Conservation (phyloP, 2,888 invertebrate genomes). For the Exephanes ischioxanthus region DNA sequence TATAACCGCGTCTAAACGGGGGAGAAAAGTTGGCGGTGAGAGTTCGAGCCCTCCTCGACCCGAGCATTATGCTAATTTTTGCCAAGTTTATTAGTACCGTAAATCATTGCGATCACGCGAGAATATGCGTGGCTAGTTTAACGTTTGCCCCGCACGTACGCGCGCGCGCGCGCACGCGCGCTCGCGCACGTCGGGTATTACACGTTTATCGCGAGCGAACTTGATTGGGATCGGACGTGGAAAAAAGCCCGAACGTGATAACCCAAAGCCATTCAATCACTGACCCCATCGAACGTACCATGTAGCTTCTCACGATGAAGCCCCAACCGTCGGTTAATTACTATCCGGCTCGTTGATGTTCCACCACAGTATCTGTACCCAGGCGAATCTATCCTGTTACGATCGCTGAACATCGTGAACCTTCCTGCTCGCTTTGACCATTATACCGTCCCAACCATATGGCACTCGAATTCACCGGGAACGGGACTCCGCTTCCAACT, state of each 20-base stretch:
- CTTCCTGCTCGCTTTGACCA: slow-evolving; percentile 43
- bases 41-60: slow-evolving; percentile 54
- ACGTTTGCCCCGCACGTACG: slow-evolving; percentile 1
- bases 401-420: slow-evolving; percentile 72
- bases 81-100: slow-evolving; percentile 78
- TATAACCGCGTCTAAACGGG: slow-evolving; percentile 5
- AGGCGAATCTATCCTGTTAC: slow-evolving; percentile 70
- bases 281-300: slow-evolving; percentile 24
- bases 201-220: slow-evolving; percentile 25
- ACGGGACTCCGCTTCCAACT: slow-evolving; percentile 66
- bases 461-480: slow-evolving; percentile 71
- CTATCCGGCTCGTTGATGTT: slow-evolving; percentile 32
- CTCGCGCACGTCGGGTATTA: not conserved
- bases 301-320: slow-evolving; percentile 43
- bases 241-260: slow-evolving; percentile 17
- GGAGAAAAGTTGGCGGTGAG: slow-evolving; percentile 43
- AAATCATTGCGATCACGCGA: slow-evolving; percentile 72
- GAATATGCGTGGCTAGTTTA: slow-evolving; percentile 46
- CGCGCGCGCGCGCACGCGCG: too few relatives aligned
- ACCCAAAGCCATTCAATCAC: slow-evolving; percentile 28
- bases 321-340: slow-evolving; percentile 30
- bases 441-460: slow-evolving; percentile 73
- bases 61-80: slow-evolving; percentile 80
- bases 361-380: slow-evolving; percentile 16
- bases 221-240: slow-evolving; percentile 19